Conservation (phyloP, 1,140 invertebrate species). For the Chlorops oryzae region DNA sequence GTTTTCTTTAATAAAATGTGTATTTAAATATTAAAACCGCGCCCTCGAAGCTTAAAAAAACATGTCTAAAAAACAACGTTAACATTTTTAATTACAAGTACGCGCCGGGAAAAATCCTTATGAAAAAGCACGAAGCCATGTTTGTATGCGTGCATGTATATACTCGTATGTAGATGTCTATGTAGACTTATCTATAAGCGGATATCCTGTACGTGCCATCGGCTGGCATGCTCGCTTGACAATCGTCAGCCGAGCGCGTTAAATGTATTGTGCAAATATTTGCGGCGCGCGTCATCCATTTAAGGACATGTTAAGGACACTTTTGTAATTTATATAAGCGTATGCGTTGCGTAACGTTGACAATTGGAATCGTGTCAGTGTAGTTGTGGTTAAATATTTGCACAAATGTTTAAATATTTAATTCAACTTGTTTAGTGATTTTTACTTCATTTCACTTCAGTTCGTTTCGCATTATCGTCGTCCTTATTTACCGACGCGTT, state of each 20-base stretch:
- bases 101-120: no score
- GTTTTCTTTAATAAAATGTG: no score
- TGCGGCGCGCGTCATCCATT: constrained; percentile 2
- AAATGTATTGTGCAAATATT: constrained; percentile 21
- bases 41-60: constrained; percentile 20
- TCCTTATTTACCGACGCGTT: no score
- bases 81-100: constrained; percentile 41
- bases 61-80: constrained; percentile 11
- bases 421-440: constrained; percentile 25
- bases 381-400: constrained; percentile 30
- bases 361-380: no score
- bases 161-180: constrained; percentile 21
- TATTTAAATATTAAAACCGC: no score
- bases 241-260: constrained; percentile 7
- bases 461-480: no score
- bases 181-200: constrained; percentile 34
- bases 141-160: constrained; percentile 9
- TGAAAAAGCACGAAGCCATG: no score
- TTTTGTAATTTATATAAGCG: constrained; percentile 28
- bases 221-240: constrained; percentile 1
- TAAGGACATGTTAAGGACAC: constrained; percentile 27
- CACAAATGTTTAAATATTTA: constrained; percentile 25
- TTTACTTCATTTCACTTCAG: no score
- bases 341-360: no score
- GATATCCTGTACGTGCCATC: no score